phyloP scores from a whole-genome alignment of 2,797 vertebrate genomes.

The Myotis pilosus region DNA sequence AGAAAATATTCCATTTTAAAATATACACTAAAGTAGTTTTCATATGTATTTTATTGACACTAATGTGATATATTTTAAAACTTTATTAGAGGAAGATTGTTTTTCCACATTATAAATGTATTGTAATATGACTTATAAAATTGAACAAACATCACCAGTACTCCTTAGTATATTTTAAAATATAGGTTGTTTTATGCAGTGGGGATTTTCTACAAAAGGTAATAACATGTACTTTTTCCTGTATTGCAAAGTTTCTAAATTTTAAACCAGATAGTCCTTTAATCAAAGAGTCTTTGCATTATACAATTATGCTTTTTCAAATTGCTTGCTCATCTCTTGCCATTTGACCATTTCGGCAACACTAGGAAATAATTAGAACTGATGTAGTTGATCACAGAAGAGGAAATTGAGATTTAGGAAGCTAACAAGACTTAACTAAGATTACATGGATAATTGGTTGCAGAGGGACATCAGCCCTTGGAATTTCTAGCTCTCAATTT shows the following conservation, averaged over 20 bases:
- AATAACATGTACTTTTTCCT: background rate
- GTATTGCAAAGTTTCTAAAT: slow-evolving; percentile 7
- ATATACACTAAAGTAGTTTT: background rate
- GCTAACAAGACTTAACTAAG: background rate
- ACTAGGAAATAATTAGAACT: background rate
- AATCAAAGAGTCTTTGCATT: background rate
- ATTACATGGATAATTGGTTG: background rate
- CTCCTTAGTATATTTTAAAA: background rate
- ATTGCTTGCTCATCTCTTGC: background rate
- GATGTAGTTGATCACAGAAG: background rate
- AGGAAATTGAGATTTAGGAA: background rate
- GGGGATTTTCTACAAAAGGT: background rate
- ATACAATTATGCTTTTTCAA: slow-evolving; percentile 2
- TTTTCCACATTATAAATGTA: background rate
- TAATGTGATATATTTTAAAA: background rate
- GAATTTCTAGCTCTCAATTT: background rate
- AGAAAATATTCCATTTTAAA: background rate
- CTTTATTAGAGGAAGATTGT: background rate
- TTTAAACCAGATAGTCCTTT: background rate
- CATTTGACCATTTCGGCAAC: background rate
- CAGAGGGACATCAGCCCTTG: background rate
- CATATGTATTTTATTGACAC: background rate
- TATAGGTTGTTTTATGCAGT: background rate
- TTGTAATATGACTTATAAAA: background rate
- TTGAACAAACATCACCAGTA: background rate